phyloP scores from a whole-genome alignment of 30 jellyfish, hydroid and myxozoan species.

The Catostylus mosaicus region DNA sequence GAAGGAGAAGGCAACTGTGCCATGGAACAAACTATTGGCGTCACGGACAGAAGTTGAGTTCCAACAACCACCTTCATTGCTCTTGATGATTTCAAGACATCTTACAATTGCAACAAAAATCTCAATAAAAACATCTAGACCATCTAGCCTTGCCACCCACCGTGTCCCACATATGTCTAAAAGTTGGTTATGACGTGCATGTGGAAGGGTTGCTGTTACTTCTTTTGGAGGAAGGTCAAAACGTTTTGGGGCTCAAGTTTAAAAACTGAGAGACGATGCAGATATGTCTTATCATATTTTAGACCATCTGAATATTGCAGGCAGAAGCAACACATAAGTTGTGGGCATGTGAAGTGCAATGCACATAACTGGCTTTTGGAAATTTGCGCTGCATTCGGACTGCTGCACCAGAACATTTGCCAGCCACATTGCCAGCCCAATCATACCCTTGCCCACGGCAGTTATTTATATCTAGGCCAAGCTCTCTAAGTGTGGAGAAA shows the following conservation, averaged over 20 bases:
- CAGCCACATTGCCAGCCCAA: constrained; percentile 49
- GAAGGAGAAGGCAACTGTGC: constrained; percentile 34
- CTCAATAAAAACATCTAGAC: constrained; percentile 60
- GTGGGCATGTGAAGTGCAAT: constrained; percentile 42
- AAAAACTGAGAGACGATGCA: constrained; percentile 17
- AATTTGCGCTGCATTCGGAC: constrained; percentile 6
- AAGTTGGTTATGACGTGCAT: neutral
- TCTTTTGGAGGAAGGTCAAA: neutral
- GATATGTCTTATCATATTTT: constrained; percentile 59
- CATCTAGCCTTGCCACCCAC: constrained; percentile 23
- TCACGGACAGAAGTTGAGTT: no score
- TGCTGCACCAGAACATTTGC: constrained; percentile 53
- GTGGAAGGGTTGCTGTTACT: neutral
- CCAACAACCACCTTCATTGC: constrained; percentile 26
- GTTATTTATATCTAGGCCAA: constrained; percentile 9
- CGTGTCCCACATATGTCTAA: constrained; percentile 12
- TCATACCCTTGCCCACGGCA: constrained; percentile 26
- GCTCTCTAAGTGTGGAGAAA: neutral
- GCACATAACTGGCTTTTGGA: constrained; percentile 62
- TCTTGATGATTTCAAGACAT: constrained; percentile 48
- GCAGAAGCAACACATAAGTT: constrained; percentile 47
- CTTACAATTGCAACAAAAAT: constrained; percentile 13
- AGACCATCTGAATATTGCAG: constrained; percentile 45
- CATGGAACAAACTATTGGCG: constrained; percentile 34
- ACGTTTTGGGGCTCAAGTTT: constrained; percentile 8